These are phyloP conservation scores for Caenorhabditis panamensis DNA, from an alignment of 2,888 invertebrate genomes.

Conservation along the genomic window DNA sequence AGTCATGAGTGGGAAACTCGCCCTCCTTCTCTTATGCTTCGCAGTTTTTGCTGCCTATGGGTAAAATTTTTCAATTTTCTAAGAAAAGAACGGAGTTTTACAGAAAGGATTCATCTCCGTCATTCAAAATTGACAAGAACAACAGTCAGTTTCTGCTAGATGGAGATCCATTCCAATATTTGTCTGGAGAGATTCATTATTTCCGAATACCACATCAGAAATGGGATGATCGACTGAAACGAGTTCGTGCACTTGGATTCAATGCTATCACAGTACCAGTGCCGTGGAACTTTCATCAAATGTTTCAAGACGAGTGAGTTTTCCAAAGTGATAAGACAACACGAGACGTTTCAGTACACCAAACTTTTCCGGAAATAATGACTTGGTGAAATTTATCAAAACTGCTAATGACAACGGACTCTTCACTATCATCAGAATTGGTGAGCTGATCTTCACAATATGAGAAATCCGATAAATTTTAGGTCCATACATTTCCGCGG, in stretches of 20 bases:
- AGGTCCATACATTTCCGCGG: conserved; percentile 76
- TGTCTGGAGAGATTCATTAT: conserved; percentile 86
- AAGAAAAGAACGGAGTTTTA: not conserved
- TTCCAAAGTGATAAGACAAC: not conserved
- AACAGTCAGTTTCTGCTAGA: conserved; percentile 52
- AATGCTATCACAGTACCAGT: conserved; percentile 57
- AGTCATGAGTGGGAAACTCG: conserved; percentile 39
- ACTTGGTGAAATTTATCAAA: conserved; percentile 67
- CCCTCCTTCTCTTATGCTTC: not conserved
- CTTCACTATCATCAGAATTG: conserved; percentile 71
- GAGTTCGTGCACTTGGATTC: conserved; percentile 83
- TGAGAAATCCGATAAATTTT: not conserved
- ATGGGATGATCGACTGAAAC: conserved; percentile 89
- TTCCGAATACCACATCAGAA: conserved; percentile 88
- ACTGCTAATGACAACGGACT: conserved; percentile 67
- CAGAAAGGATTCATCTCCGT: conserved; percentile 54
- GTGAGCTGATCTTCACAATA: conserved; percentile 3
- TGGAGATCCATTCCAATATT: conserved; percentile 84
- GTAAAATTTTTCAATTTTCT: conserved; percentile 4
- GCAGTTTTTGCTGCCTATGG: conserved; percentile 14
- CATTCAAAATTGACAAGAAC: conserved; percentile 43
- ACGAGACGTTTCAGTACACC: conserved; percentile 14
- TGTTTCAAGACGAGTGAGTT: conserved; percentile 41
- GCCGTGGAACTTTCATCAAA: conserved; percentile 64
- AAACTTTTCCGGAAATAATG: conserved; percentile 32